phyloP scores from a whole-genome alignment of 2,113 vertebrate genomes.

The Chamaetylas fuelleborni region DNA sequence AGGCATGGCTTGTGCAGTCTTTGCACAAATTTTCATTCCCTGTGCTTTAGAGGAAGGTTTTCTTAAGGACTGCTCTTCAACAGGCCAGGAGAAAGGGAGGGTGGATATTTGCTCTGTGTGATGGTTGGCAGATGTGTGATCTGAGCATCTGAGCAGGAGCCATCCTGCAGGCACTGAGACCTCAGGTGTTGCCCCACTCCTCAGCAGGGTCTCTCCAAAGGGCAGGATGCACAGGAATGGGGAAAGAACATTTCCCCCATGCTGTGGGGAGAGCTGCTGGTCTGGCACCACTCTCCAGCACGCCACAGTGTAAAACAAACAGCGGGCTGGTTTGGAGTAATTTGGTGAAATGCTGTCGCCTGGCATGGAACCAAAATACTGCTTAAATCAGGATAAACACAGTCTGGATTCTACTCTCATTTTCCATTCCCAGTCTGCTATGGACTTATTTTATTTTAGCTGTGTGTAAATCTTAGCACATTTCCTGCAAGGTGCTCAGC shows the following conservation, averaged over 20 bases:
- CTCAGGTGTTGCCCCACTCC: not conserved
- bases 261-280: not conserved
- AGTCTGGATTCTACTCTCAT: constrained; percentile 54
- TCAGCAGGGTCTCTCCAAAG: accelerated
- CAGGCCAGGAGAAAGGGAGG: not conserved
- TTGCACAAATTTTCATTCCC: not conserved
- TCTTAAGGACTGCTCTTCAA: not conserved
- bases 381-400: constrained; percentile 68
- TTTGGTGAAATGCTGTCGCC: constrained; percentile 44
- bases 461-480: not conserved
- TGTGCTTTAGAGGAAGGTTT: not conserved
- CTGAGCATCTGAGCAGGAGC: not conserved
- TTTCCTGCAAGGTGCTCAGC: not conserved
- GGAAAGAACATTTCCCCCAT: accelerated
- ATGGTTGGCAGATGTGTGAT: not conserved
- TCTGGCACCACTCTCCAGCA: not conserved
- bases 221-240: accelerated
- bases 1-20: not conserved
- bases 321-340: constrained; percentile 30
- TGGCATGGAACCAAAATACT: constrained; percentile 42
- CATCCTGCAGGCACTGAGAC: not conserved
- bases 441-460: constrained; percentile 15
- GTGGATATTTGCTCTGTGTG: not conserved
- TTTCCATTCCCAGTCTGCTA: constrained; percentile 33
- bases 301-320: constrained; percentile 25